Evolutionary conservation across 2,888 invertebrate genomes (phyloP).

Genomic region (Microplitis manilae): DNA sequence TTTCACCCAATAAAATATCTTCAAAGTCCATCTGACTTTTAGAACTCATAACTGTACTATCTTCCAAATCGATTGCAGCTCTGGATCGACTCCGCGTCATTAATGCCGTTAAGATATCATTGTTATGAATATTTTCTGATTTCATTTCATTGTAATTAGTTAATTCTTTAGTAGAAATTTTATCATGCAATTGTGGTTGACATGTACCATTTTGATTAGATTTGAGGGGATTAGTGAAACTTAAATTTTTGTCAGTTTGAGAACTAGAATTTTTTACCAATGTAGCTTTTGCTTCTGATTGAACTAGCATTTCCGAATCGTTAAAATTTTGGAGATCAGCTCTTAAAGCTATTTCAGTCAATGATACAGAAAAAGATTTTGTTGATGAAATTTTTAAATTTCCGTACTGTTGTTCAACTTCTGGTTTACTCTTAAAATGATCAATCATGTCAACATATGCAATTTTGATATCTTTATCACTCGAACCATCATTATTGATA

Average conservation of each 20-base stretch:
- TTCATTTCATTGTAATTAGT: conserved; percentile 44
- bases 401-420: conserved; percentile 69
- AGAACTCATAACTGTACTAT: conserved; percentile 57
- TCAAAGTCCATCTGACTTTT: conserved; percentile 66
- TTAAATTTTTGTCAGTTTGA: conserved; percentile 29
- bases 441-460: conserved; percentile 67
- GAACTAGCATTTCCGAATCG: conserved; percentile 65
- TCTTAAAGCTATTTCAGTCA: conserved; percentile 69
- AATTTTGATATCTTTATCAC: conserved; percentile 59
- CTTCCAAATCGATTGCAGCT: conserved; percentile 65
- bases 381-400: conserved; percentile 34
- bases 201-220: no score
- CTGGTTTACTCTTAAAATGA: conserved; percentile 64
- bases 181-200: neutral
- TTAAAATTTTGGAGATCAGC: conserved; percentile 62
- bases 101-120: conserved; percentile 62
- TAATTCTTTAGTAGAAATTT: conserved; percentile 16
- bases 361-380: conserved; percentile 5
- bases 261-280: conserved; percentile 38
- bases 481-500: conserved; percentile 34
- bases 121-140: conserved; percentile 54
- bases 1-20: conserved; percentile 61
- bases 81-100: conserved; percentile 65
- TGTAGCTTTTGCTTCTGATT: conserved; percentile 60
- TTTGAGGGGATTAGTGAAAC: conserved; percentile 2